These are phyloP conservation scores for Apeltes quadracus DNA, from an alignment of 2,113 vertebrate species.

Conservation along the genomic window DNA sequence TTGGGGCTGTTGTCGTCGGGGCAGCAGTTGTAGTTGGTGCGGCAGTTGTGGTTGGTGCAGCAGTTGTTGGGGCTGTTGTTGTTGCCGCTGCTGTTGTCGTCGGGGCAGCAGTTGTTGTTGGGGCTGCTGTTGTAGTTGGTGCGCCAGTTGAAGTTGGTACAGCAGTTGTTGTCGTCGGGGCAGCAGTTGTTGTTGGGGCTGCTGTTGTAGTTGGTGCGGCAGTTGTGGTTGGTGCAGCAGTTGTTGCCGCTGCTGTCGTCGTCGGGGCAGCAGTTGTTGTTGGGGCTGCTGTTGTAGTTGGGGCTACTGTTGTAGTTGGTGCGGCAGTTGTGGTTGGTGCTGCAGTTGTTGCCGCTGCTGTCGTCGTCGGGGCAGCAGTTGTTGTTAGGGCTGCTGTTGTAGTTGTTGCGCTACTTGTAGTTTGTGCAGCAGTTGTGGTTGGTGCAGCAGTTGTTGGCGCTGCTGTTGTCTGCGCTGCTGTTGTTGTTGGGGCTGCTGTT, in stretches of 20 bases:
- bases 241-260: background rate
- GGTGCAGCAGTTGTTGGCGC: too few relatives aligned
- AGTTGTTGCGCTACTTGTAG: too few relatives aligned
- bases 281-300: background rate
- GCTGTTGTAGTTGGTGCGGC: too few relatives aligned
- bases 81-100: too few relatives aligned
- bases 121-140: too few relatives aligned
- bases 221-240: background rate
- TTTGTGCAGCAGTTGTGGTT: too few relatives aligned
- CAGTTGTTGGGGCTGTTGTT: background rate
- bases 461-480: too few relatives aligned
- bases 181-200: background rate
- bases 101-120: too few relatives aligned
- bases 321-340: too few relatives aligned
- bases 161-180: too few relatives aligned
- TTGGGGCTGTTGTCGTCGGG: background rate
- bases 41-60: background rate
- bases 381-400: background rate
- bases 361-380: background rate
- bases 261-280: background rate
- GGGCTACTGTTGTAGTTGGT: fast-evolving
- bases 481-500: background rate
- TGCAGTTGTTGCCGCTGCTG: too few relatives aligned
- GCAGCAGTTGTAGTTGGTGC: background rate
- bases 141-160: too few relatives aligned